phyloP scores from a whole-genome alignment of 1,140 invertebrate genomes.

The Bemisia tabaci region DNA sequence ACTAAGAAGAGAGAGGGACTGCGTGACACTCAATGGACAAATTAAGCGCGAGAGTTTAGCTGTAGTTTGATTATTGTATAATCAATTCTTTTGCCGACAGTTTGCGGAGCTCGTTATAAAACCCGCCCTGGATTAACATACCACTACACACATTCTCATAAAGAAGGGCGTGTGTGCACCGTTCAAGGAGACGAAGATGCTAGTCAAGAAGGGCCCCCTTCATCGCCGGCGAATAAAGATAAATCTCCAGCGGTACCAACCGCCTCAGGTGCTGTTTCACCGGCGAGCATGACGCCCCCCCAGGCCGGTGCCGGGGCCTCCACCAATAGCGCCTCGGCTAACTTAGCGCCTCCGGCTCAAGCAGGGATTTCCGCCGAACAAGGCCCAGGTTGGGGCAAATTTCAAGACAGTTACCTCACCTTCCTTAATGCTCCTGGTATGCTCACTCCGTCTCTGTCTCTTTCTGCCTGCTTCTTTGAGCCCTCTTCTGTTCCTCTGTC shows the following conservation, averaged over 20 bases:
- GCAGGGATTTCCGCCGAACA: constrained; percentile 8
- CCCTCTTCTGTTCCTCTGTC: constrained; percentile 13
- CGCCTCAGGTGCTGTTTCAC: constrained; percentile 7
- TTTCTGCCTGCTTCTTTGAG: constrained; percentile 14
- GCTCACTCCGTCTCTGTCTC: constrained; percentile 18
- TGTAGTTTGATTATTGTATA: constrained; percentile 24
- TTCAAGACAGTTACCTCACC: constrained; percentile 53
- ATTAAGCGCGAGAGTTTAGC: background rate
- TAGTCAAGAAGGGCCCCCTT: constrained; percentile 36
- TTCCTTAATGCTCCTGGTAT: constrained; percentile 44
- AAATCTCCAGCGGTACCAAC: constrained; percentile 30
- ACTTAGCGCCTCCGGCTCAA: constrained; percentile 24
- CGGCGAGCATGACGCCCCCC: constrained; percentile 4
- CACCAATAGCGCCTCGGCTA: constrained; percentile 22
- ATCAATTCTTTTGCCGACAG: constrained; percentile 35
- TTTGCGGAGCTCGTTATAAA: constrained; percentile 94
- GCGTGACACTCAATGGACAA: too few relatives aligned
- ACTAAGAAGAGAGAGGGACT: too few relatives aligned
- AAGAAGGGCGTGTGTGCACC: constrained; percentile 38
- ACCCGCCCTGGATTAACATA: constrained; percentile 90
- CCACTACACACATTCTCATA: constrained; percentile 92
- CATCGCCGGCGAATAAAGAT: constrained; percentile 36
- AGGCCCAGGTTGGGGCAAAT: constrained; percentile 30
- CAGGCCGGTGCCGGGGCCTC: constrained; percentile 22
- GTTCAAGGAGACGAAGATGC: constrained; percentile 37